Conservation (phyloP, 1,140 invertebrate species). For the Orchesella cincta region DNA sequence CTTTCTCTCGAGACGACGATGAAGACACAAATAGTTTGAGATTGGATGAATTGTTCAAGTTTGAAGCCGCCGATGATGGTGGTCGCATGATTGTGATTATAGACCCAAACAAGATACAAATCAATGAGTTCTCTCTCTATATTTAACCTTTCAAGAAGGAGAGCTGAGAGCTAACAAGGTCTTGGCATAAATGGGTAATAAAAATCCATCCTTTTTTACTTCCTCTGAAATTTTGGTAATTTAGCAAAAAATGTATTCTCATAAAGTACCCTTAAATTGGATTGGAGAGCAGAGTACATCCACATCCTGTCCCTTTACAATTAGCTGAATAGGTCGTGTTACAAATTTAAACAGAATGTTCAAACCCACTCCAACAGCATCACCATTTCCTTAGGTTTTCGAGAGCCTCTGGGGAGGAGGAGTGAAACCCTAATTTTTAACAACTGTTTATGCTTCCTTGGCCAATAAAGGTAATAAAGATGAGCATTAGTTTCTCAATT, state of each 20-base stretch:
- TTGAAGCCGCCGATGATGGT: constrained; percentile 6
- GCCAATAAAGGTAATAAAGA: background rate
- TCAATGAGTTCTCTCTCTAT: constrained; percentile 1
- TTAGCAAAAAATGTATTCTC: background rate
- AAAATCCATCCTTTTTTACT: constrained; percentile 15
- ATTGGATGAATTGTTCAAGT: background rate
- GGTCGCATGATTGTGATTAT: constrained; percentile 4
- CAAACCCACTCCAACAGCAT: background rate
- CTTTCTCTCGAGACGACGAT: background rate
- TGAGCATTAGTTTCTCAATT: background rate
- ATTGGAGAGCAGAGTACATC: background rate
- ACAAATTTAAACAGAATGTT: constrained; percentile 5
- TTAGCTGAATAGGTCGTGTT: background rate
- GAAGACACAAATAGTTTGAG: background rate
- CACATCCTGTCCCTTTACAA: background rate
- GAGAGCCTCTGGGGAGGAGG: background rate
- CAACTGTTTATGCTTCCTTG: background rate
- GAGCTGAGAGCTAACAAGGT: too few species aligned
- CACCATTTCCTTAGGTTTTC: background rate
- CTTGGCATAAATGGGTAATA: constrained; percentile 20
- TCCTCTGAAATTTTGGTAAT: background rate
- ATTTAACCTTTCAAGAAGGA: constrained; percentile 23
- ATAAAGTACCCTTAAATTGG: background rate
- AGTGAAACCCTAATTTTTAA: background rate
- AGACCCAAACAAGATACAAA: constrained; percentile 14